Conservation (phyloP, 2,113 vertebrate species). For the Herpailurus yagouaroundi region DNA sequence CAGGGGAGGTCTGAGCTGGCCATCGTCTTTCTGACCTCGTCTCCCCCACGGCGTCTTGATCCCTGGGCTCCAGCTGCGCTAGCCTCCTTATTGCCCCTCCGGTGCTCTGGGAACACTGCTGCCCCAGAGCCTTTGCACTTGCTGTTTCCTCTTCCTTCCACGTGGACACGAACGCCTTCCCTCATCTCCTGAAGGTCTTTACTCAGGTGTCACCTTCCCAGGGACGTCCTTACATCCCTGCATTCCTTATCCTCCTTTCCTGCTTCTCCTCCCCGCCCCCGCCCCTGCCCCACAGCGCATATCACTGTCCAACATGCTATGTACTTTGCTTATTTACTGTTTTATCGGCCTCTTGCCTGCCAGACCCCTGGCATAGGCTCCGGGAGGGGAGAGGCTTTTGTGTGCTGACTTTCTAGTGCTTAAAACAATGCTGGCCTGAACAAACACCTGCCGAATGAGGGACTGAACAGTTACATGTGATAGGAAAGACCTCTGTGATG, state of each 20-base stretch:
- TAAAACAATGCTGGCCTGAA: not conserved
- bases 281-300: accelerated
- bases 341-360: not conserved
- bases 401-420: not conserved
- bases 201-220: not conserved
- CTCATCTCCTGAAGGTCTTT: not conserved
- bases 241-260: not conserved
- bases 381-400: not conserved
- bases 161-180: accelerated
- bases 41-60: not conserved
- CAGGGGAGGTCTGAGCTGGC: not conserved
- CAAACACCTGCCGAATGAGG: not conserved
- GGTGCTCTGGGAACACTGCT: not conserved
- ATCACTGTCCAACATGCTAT: not conserved
- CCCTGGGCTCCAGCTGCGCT: not conserved
- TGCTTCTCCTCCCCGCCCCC: not conserved
- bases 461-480: not conserved
- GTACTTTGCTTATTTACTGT: not conserved
- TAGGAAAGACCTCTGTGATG: not conserved
- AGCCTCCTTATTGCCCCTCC: not conserved
- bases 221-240: too few species aligned
- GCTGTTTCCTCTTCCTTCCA: not conserved
- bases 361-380: not conserved
- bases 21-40: not conserved
- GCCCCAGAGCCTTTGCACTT: not conserved